Evolutionary conservation across 35 echinoderm and acorn worm species (phyloP).

Genomic region (Chiridota heheva): DNA sequence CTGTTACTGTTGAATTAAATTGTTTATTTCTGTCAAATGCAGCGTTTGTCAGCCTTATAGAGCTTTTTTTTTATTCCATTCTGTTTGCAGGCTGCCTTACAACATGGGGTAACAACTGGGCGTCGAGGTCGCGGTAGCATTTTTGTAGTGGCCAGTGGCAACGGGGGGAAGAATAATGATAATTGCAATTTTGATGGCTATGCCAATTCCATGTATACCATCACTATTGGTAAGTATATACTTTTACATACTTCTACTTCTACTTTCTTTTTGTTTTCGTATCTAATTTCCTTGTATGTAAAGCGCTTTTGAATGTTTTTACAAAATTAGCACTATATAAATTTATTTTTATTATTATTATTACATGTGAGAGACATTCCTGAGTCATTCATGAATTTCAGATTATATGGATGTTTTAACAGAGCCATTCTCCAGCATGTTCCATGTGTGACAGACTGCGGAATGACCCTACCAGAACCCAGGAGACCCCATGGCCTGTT

Average conservation of each 20-base stretch:
- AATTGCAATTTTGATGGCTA: constrained; percentile 99
- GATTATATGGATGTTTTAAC: not conserved
- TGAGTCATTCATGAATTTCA: not conserved
- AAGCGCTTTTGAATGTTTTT: no score
- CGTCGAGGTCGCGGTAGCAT: constrained; percentile 81
- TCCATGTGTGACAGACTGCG: no score
- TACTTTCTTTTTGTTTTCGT: not conserved
- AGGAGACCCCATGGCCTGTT: no score
- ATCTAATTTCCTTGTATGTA: no score
- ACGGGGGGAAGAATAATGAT: constrained; percentile 87
- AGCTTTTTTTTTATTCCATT: no score
- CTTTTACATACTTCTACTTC: not conserved
- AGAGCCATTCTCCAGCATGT: no score
- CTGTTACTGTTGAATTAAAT: no score
- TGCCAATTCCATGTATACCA: constrained; percentile 98
- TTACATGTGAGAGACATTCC: no score
- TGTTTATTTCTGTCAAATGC: no score
- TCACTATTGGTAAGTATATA: constrained; percentile 82
- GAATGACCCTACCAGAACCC: no score
- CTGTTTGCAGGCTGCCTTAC: constrained; percentile 74
- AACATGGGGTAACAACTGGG: constrained; percentile 89
- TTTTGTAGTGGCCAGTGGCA: constrained; percentile 99
- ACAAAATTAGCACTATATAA: no score
- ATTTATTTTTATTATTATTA: not conserved
- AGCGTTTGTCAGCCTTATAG: no score